Percentiles rank a stretch among this genome's conserved stretches.
Evolutionary conservation across 1,140 invertebrate species (phyloP).

Genomic region (Drosophila grimshawi): DNA sequence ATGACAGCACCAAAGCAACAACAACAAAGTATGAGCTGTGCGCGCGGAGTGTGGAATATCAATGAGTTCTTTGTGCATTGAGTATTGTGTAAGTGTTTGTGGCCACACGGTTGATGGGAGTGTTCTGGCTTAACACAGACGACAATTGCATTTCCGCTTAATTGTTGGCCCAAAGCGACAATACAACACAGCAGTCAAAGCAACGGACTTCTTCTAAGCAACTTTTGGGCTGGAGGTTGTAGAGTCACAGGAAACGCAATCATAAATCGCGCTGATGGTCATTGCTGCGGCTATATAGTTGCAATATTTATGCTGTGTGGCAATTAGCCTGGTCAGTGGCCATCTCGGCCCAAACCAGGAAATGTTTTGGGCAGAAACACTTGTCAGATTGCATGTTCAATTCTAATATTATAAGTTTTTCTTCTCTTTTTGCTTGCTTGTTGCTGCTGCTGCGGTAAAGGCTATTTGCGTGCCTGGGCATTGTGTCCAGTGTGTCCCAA

Average conservation of each 20-base stretch:
- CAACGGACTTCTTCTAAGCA: constrained; percentile 4
- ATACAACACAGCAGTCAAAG: constrained; percentile 14
- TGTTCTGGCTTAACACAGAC: constrained; percentile 9
- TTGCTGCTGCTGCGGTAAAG: constrained; percentile 43
- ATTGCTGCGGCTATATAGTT: constrained; percentile 30
- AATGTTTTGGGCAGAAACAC: constrained; percentile 59
- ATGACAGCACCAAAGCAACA: constrained; percentile 24
- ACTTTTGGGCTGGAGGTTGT: constrained; percentile 35
- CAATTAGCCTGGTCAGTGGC: constrained; percentile 71
- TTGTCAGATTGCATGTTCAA: constrained; percentile 84
- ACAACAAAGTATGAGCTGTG: neutral
- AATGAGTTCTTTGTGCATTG: constrained; percentile 51
- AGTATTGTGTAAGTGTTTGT: neutral
- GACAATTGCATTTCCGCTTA: constrained; percentile 61
- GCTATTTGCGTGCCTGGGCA: constrained; percentile 73
- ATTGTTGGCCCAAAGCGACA: constrained; percentile 58
- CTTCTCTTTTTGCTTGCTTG: constrained; percentile 48
- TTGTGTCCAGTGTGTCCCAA: constrained; percentile 42
- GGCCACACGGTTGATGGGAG: neutral
- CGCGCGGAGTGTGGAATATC: constrained; percentile 54
- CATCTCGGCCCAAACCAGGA: constrained; percentile 61
- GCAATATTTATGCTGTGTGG: constrained; percentile 51
- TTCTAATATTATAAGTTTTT: constrained; percentile 83
- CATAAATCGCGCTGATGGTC: constrained; percentile 64
- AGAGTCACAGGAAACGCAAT: constrained; percentile 65